Percentiles rank a stretch among this genome's conserved stretches.
These are phyloP conservation scores for Centropyge bicolor DNA, from an alignment of 2,797 vertebrate genomes.

Conservation along the genomic window DNA sequence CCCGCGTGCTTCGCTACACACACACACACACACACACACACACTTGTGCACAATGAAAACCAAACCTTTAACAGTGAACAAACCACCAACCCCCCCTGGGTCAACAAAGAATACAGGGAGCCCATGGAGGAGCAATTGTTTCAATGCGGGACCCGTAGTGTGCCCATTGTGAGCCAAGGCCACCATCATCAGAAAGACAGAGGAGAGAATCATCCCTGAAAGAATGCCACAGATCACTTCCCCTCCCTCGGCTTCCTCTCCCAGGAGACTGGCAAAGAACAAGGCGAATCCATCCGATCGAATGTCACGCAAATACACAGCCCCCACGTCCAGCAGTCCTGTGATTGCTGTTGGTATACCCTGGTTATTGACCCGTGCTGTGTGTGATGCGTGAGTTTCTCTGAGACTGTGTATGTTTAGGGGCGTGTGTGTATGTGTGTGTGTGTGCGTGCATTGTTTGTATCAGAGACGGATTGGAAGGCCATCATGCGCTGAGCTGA, in stretches of 20 bases:
- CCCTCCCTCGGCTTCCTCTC: conserved; percentile 63
- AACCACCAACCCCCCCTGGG: conserved; percentile 31
- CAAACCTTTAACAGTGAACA: conserved; percentile 56
- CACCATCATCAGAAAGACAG: conserved; percentile 76
- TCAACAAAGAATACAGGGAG: conserved; percentile 64
- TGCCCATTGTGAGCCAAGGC: conserved; percentile 73
- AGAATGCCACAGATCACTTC: conserved; percentile 79
- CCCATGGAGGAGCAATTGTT: conserved; percentile 74
- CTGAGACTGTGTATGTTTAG: conserved; percentile 63
- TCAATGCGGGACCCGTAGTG: conserved; percentile 61
- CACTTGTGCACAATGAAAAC: conserved; percentile 52
- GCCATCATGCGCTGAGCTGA: conserved; percentile 80
- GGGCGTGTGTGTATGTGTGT: conserved; percentile 29
- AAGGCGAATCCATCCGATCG: conserved; percentile 82
- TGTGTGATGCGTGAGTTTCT: conserved; percentile 73
- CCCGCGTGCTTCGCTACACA: conserved; percentile 22
- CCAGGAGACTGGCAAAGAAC: conserved; percentile 76
- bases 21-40: conserved; percentile 26
- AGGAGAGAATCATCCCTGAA: conserved; percentile 73
- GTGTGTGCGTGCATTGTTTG: conserved; percentile 64
- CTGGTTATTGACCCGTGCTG: conserved; percentile 83
- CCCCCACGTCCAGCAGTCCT: conserved; percentile 69
- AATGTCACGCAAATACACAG: conserved; percentile 83
- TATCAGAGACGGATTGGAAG: conserved; percentile 79
- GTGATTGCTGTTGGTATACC: conserved; percentile 84